Evolutionary conservation across 2,797 vertebrate genomes (phyloP).

Genomic region (Lemur catta): DNA sequence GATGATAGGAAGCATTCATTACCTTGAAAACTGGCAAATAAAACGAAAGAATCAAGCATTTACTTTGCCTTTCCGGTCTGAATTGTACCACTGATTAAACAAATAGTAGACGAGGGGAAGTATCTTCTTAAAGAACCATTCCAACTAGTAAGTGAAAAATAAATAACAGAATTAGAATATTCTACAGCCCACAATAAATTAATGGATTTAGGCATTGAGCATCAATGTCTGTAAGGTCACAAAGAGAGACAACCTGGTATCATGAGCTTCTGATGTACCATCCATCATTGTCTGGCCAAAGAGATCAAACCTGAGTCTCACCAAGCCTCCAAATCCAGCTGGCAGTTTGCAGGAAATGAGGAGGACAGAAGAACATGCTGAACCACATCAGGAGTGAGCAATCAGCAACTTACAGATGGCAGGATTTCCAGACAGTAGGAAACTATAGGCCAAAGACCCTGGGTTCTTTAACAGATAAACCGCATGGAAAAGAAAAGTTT

Average conservation of each 20-base stretch:
- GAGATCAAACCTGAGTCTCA: not conserved
- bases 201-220: not conserved
- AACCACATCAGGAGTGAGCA: not conserved
- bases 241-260: not conserved
- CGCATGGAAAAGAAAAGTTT: not conserved
- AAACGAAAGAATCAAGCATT: not conserved
- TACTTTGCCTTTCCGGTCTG: not conserved
- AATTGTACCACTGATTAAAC: not conserved
- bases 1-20: not conserved
- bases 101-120: not conserved
- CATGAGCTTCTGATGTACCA: not conserved
- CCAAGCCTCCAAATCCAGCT: not conserved
- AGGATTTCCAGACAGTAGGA: not conserved
- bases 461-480: not conserved
- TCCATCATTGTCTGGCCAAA: not conserved
- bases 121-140: not conserved
- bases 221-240: not conserved
- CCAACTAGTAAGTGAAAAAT: not conserved
- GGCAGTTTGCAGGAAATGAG: not conserved
- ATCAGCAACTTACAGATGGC: not conserved
- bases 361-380: not conserved
- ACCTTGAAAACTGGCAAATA: not conserved
- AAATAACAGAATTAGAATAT: not conserved
- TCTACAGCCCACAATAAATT: not conserved
- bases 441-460: not conserved